A percentile compares a stretch with the other conserved stretches of the same genome.
Conservation (phyloP, 2,888 invertebrate species). For the Philereme vetulata region DNA sequence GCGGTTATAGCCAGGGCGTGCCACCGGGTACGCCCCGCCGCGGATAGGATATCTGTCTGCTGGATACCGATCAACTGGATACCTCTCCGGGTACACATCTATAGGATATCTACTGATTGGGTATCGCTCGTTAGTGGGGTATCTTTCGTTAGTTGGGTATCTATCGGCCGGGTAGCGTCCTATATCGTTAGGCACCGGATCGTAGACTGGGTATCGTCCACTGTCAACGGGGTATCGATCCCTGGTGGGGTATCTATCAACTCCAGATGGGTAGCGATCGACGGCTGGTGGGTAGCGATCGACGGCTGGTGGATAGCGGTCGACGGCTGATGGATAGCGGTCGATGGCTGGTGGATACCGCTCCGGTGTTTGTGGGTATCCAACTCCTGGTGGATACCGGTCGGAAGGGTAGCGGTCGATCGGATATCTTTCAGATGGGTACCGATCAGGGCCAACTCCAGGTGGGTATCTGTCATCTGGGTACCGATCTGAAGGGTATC, state of each 20-base stretch:
- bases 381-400: constrained; percentile 54
- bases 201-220: constrained; percentile 45
- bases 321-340: constrained; percentile 65
- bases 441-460: constrained; percentile 64
- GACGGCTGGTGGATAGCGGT: constrained; percentile 66
- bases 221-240: constrained; percentile 45
- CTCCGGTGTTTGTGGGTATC: constrained; percentile 71
- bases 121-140: constrained; percentile 60
- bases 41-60: constrained; percentile 66
- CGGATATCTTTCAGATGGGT: constrained; percentile 76
- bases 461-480: constrained; percentile 79
- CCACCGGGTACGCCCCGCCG: constrained; percentile 58
- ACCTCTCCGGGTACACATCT: constrained; percentile 66
- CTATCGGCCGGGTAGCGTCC: constrained; percentile 64
- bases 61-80: constrained; percentile 63
- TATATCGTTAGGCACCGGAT: constrained; percentile 69
- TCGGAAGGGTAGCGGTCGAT: constrained; percentile 64
- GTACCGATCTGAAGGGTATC: constrained; percentile 61
- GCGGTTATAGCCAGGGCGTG: constrained; percentile 62
- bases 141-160: constrained; percentile 60
- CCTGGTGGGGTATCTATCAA: constrained; percentile 57
- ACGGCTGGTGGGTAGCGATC: constrained; percentile 74
- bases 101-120: constrained; percentile 71
- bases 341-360: constrained; percentile 75
- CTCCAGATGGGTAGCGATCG: constrained; percentile 78